Base-by-base conservation (phyloP, 2,888 invertebrate genomes). In the Acronicta alni region DNA sequence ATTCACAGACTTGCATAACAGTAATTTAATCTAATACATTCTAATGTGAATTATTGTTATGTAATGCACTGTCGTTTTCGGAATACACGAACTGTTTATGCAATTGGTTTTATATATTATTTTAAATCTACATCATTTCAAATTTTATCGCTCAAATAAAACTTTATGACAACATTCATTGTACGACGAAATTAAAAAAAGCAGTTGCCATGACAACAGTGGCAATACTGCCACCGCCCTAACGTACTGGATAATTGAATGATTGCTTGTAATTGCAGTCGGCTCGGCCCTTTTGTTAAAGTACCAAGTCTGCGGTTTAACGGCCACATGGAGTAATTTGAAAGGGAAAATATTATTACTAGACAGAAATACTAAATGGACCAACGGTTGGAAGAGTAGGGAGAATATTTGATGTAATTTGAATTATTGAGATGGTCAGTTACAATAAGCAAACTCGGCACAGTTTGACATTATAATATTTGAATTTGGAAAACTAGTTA, bases 231-330 rank as follows among this genome's bases (percentile, higher is more conserved):
- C 44, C 16, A 46, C 68, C 70, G 72, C 80, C 85, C 82, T 79
- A 77, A 81, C 64, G 51, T 60, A 49, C 72, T 72, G 72, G 54
- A 62, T 89, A 89, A 91, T 89, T 89, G 88, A 87, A 89, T 89
- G 86, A 91, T 90, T 90, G 84, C 67, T 72, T 80, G 80, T 90
- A 89, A 90, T 91, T 89, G 83, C 63, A 64, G 75, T 57, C 43
- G 26, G 57, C 47, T 53, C 61, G 72, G 84, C 69, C 83, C 81
- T 86, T 88, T 85, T 73, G 77, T 82, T 67, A 75, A 82, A 84
- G 67, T 77, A 66, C 83, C 63, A 79, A 82, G 83, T 84, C 82
- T 86, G 87, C 80, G 88, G 89, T 89, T 82, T 82, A 83, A 87
- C 90, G 78, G 85, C 64, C 72, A 76, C 83, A 78, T 72, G 30